Conservation (phyloP, 2,797 vertebrate species). For the Gallirallus australis region DNA sequence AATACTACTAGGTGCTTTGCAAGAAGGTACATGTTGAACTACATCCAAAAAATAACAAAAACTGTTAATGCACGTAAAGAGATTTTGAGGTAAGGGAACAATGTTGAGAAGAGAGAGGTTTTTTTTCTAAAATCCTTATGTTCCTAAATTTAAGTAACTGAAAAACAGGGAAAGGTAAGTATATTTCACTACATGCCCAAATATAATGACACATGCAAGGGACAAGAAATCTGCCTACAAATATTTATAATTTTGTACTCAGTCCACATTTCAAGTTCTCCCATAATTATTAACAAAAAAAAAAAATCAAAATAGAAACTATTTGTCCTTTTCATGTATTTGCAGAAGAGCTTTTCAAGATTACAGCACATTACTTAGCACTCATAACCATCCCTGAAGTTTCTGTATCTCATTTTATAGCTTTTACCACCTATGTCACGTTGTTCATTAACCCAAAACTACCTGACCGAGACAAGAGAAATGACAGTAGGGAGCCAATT, state of each 20-base stretch:
- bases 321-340: background rate
- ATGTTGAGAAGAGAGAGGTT: background rate
- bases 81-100: background rate
- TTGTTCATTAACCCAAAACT: background rate
- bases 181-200: background rate
- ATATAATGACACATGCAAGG: background rate
- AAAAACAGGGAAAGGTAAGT: background rate
- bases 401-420: background rate
- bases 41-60: background rate
- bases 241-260: background rate
- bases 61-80: no score
- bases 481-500: background rate
- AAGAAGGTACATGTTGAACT: background rate
- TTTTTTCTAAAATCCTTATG: background rate
- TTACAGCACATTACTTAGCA: background rate
- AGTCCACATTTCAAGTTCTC: background rate
- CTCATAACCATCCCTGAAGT: background rate
- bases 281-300: background rate
- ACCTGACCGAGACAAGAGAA: background rate
- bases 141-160: background rate
- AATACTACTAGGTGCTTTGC: background rate
- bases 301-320: background rate
- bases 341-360: background rate
- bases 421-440: background rate
- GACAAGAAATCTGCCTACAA: background rate